Conservation (phyloP, 2,113 vertebrate species). For the Callocephalon fimbriatum region DNA sequence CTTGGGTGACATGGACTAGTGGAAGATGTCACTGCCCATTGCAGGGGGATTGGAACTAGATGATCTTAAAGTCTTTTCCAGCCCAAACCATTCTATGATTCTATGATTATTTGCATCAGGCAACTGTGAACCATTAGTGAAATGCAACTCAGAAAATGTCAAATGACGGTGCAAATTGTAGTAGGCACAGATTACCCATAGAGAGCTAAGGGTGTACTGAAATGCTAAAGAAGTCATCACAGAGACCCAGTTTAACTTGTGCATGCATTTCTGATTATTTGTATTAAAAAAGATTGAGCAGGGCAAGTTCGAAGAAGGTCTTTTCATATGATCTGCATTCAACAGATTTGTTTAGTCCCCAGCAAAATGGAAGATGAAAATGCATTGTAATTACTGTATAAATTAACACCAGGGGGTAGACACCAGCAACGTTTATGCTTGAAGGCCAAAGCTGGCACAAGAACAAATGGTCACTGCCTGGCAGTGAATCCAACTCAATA, state of each 20-base stretch:
- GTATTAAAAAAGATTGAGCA: background rate
- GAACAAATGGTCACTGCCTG: slow-evolving; percentile 36
- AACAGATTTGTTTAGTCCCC: background rate
- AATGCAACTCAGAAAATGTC: background rate
- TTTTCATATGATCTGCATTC: background rate
- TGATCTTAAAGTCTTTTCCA: background rate
- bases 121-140: background rate
- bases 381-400: slow-evolving; percentile 7
- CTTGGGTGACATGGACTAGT: background rate
- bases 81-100: background rate
- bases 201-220: background rate
- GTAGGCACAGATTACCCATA: background rate
- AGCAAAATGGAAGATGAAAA: slow-evolving; percentile 23
- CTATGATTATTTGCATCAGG: background rate
- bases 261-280: background rate
- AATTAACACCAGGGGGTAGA: slow-evolving; percentile 18
- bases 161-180: background rate
- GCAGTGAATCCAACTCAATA: slow-evolving; percentile 12
- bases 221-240: background rate
- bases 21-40: background rate
- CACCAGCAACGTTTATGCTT: slow-evolving; percentile 8
- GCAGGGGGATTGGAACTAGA: background rate
- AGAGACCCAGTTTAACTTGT: background rate
- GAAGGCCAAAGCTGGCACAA: slow-evolving; percentile 35
- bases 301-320: background rate